Conservation (phyloP, 1,140 invertebrate species). For the Papilio polyxenes region DNA sequence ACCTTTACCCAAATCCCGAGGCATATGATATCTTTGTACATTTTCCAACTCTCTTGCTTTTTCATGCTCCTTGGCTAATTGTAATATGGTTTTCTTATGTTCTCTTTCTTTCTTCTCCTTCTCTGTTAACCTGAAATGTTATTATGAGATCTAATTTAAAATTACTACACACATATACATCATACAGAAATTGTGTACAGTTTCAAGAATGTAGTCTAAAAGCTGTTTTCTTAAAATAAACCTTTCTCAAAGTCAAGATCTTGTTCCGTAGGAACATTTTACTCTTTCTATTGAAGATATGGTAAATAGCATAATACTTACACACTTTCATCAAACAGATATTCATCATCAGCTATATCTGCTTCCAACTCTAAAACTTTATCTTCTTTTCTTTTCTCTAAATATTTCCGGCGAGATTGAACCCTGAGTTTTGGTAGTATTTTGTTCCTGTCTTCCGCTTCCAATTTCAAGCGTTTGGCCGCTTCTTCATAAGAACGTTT, state of each 20-base stretch:
- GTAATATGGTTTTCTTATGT: slow-evolving; percentile 95
- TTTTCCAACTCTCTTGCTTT: slow-evolving; percentile 95
- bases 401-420: slow-evolving; percentile 95
- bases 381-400: slow-evolving; percentile 97
- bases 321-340: slow-evolving; percentile 93
- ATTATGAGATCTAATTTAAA: slow-evolving; percentile 37
- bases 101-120: slow-evolving; percentile 91
- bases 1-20: slow-evolving; percentile 87
- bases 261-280: no score
- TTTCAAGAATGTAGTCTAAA: background rate
- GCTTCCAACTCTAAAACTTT: slow-evolving; percentile 97
- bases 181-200: no score
- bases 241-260: no score
- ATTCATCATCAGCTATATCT: slow-evolving; percentile 98
- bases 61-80: slow-evolving; percentile 97
- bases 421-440: slow-evolving; percentile 93
- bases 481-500: slow-evolving; percentile 94
- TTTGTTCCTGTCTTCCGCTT: slow-evolving; percentile 91
- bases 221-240: background rate
- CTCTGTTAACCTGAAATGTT: slow-evolving; percentile 87
- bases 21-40: slow-evolving; percentile 96
- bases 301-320: slow-evolving; percentile 79
- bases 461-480: slow-evolving; percentile 93
- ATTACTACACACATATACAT: background rate
- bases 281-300: background rate